A percentile compares a stretch with the other conserved stretches of the same genome.
These are phyloP conservation scores for Epirrhoe alternata DNA, from an alignment of 2,888 invertebrate species.

Conservation along the genomic window DNA sequence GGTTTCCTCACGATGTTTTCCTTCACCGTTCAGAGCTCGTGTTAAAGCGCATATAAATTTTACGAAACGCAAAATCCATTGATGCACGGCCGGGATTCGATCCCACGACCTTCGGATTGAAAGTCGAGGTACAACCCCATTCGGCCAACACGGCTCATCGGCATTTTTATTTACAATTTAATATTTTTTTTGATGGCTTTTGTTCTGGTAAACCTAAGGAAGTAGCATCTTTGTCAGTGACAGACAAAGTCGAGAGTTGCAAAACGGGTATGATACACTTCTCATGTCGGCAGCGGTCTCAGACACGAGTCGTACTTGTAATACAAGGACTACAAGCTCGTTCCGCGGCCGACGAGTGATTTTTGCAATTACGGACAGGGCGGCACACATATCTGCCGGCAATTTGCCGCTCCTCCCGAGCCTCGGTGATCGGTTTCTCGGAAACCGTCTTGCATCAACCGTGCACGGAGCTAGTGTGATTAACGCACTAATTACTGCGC, in stretches of 20 bases:
- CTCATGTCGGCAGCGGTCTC: slow-evolving; percentile 42
- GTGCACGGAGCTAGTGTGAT: slow-evolving; percentile 67
- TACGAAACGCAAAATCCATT: too few relatives aligned
- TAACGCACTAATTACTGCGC: slow-evolving; percentile 75
- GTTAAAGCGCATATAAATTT: too few relatives aligned
- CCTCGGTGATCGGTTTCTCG: slow-evolving; percentile 76
- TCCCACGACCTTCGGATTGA: too few relatives aligned
- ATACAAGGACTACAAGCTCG: slow-evolving; percentile 59
- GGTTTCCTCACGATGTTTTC: too few relatives aligned
- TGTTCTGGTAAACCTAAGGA: background rate
- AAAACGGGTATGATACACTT: slow-evolving; percentile 37
- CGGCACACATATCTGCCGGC: slow-evolving; percentile 81
- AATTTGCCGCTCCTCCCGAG: slow-evolving; percentile 79
- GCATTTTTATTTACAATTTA: background rate
- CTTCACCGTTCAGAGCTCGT: too few relatives aligned
- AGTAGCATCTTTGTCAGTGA: background rate
- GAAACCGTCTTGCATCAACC: slow-evolving; percentile 78
- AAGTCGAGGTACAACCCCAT: too few relatives aligned
- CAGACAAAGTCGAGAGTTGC: slow-evolving; percentile 24
- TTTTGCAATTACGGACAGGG: slow-evolving; percentile 80
- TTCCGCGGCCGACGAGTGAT: slow-evolving; percentile 65
- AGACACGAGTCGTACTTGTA: slow-evolving; percentile 54
- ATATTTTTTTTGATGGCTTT: background rate
- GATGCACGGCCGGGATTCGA: too few relatives aligned
- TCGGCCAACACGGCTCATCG: too few relatives aligned